A percentile compares a stretch with the other conserved stretches of the same genome.
Evolutionary conservation across 2,888 invertebrate species (phyloP).

Genomic region (Coelopa pilipes): DNA sequence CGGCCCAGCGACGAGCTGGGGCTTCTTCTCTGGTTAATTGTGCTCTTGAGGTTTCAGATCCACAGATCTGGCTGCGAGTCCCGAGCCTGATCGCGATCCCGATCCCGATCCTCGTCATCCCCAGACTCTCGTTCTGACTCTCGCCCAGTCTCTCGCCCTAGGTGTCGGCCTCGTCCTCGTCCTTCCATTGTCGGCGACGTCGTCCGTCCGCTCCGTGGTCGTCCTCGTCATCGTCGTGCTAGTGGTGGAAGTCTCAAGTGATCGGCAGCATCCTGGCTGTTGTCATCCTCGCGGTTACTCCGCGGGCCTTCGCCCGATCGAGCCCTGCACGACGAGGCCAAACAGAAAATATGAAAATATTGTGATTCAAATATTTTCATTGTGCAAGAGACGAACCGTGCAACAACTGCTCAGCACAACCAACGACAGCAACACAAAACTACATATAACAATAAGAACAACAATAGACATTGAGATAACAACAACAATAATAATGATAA

Average conservation of each 20-base stretch:
- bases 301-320: background rate
- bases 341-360: conserved; percentile 19
- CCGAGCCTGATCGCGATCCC: too few species aligned
- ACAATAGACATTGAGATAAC: too few species aligned
- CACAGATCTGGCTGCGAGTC: too few species aligned
- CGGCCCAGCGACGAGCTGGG: background rate
- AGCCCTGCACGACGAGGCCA: conserved; percentile 17
- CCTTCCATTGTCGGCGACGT: too few species aligned
- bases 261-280: background rate
- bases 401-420: conserved; percentile 21
- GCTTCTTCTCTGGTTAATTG: conserved; percentile 9
- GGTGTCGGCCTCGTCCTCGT: too few species aligned
- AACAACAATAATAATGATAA: too few species aligned
- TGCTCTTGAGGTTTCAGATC: background rate
- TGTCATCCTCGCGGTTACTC: conserved; percentile 11
- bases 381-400: conserved; percentile 12
- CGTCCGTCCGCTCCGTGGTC: background rate
- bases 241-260: background rate
- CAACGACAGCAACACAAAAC: background rate
- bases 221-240: conserved; percentile 12
- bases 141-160: too few species aligned
- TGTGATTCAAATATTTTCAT: conserved; percentile 13
- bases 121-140: too few species aligned
- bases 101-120: too few species aligned
- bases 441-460: too few species aligned